These are phyloP conservation scores for Rhyzopertha dominica DNA, from an alignment of 1,140 invertebrate species.

Conservation along the genomic window DNA sequence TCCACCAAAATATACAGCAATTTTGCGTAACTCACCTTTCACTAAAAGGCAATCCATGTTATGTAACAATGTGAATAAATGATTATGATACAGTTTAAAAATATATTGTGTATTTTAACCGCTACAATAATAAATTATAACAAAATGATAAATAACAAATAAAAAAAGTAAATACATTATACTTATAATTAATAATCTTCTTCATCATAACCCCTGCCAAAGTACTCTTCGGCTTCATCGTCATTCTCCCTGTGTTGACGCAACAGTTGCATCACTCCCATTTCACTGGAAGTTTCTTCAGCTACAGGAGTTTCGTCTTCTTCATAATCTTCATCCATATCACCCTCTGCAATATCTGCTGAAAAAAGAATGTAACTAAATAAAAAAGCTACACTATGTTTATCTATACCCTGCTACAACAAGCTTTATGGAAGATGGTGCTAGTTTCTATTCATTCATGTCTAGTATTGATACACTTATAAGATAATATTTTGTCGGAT, in stretches of 20 bases:
- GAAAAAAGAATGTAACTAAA: conserved; percentile 9
- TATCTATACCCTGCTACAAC: no score
- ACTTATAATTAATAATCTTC: conserved; percentile 32
- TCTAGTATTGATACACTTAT: no score
- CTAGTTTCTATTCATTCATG: no score
- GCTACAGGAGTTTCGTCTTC: conserved; percentile 24
- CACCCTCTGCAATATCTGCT: conserved; percentile 27
- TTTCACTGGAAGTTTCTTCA: conserved; percentile 24
- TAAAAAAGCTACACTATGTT: conserved; percentile 10
- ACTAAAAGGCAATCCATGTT: no score
- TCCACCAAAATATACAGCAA: no score
- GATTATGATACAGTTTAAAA: no score
- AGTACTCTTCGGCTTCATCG: conserved; percentile 31
- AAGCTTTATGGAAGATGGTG: no score
- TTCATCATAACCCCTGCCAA: conserved; percentile 31
- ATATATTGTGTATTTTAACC: conserved; percentile 8
- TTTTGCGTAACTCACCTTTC: no score
- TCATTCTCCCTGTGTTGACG: conserved; percentile 34
- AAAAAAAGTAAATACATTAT: not conserved
- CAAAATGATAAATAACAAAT: conserved; percentile 1
- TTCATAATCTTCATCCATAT: conserved; percentile 33
- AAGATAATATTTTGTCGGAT: no score
- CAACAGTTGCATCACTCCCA: conserved; percentile 37
- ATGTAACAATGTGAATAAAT: no score
- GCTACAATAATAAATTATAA: conserved; percentile 15